phyloP scores from a whole-genome alignment of 1,140 invertebrate species.

The Rhyacophila brunnea region DNA sequence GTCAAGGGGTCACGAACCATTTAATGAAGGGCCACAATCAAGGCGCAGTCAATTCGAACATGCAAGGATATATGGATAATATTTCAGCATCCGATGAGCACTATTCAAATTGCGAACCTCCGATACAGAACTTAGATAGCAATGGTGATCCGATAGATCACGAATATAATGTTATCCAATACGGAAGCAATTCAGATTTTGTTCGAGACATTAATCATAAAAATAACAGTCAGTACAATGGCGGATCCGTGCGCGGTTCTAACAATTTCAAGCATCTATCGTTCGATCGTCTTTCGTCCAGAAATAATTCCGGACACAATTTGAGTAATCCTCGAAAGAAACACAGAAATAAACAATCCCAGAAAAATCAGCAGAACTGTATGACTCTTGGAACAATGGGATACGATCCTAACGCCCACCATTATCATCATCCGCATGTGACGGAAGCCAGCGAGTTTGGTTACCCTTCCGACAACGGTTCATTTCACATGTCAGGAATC shows the following conservation, averaged over 20 bases:
- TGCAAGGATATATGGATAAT: conserved; percentile 45
- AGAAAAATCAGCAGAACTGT: conserved; percentile 51
- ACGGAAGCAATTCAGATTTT: conserved; percentile 52
- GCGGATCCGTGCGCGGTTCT: conserved; percentile 49
- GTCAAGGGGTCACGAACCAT: conserved; percentile 53
- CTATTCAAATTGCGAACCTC: conserved; percentile 54
- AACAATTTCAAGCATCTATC: conserved; percentile 56
- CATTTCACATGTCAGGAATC: conserved; percentile 52
- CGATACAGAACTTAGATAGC: conserved; percentile 48
- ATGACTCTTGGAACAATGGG: conserved; percentile 54
- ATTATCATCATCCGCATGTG: conserved; percentile 52
- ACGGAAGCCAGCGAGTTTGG: conserved; percentile 45
- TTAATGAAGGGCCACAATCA: conserved; percentile 49
- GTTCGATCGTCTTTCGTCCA: conserved; percentile 50
- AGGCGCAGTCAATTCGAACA: conserved; percentile 33
- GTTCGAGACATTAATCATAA: conserved; percentile 52
- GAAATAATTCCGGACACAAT: conserved; percentile 43
- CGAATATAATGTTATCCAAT: conserved; percentile 55
- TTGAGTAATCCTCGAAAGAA: conserved; percentile 51
- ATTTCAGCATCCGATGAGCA: conserved; percentile 52
- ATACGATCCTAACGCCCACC: conserved; percentile 49
- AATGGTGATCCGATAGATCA: conserved; percentile 49
- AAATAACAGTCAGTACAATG: conserved; percentile 37
- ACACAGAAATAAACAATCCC: conserved; percentile 49
- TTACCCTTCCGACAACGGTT: conserved; percentile 50